Conservation (phyloP, 2,113 vertebrate species). For the Canis aureus region DNA sequence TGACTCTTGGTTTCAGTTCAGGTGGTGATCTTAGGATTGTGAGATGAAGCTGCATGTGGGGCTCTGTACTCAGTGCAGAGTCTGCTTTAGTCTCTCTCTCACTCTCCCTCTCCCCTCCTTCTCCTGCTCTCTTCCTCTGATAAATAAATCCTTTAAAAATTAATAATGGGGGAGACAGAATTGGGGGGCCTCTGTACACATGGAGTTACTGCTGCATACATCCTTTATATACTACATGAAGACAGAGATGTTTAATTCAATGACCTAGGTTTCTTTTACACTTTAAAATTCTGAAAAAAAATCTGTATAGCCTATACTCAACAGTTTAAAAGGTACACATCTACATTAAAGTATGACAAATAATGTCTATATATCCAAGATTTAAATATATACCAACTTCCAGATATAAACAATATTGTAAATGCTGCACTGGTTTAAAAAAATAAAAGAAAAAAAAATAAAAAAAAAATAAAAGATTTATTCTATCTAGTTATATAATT, state of each 20-base stretch:
- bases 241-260: not conserved
- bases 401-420: not conserved
- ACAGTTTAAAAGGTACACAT: constrained; percentile 25
- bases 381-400: not conserved
- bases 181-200: not conserved
- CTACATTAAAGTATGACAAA: not conserved
- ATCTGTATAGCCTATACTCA: not conserved
- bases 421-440: not conserved
- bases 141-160: not conserved
- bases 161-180: not conserved
- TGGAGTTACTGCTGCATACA: not conserved
- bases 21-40: not conserved
- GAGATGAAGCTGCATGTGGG: not conserved
- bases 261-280: not conserved
- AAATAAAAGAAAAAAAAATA: not conserved
- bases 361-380: not conserved
- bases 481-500: constrained; percentile 49
- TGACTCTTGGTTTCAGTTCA: not conserved
- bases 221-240: not conserved
- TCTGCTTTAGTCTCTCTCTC: not conserved
- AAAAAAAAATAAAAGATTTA: constrained; percentile 25
- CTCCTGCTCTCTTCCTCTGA: not conserved
- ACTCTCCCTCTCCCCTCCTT: not conserved
- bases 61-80: not conserved
- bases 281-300: not conserved